Conservation (phyloP, 1,140 invertebrate species). For the Temnothorax longispinosus region DNA sequence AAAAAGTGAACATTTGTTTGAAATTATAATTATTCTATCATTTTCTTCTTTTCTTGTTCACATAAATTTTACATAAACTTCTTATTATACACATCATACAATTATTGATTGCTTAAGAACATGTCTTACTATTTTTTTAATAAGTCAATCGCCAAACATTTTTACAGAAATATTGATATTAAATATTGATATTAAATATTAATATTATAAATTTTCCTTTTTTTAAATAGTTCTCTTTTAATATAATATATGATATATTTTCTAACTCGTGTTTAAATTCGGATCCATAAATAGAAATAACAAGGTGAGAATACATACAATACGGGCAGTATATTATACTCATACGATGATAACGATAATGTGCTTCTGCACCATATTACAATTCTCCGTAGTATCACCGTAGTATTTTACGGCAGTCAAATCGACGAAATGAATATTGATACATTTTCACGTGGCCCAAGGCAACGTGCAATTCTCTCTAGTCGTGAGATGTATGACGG, state of each 20-base stretch:
- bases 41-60: no score
- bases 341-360: not conserved
- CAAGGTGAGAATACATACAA: not conserved
- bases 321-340: not conserved
- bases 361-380: no score
- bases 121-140: no score
- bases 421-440: constrained; percentile 49
- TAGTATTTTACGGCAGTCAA: constrained; percentile 41
- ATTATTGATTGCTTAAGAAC: no score
- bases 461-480: constrained; percentile 32
- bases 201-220: no score
- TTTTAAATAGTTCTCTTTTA: not conserved
- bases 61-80: no score
- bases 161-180: no score
- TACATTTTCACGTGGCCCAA: constrained; percentile 30
- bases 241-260: not conserved
- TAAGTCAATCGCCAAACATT: no score
- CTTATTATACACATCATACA: no score
- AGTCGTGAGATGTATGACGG: constrained; percentile 46
- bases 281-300: not conserved
- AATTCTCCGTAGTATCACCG: not conserved
- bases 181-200: no score
- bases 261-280: not conserved
- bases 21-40: no score
- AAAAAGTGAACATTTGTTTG: no score